A percentile compares a stretch with the other conserved stretches of the same genome.
Conservation (phyloP, 2,113 vertebrate genomes). For the Coptodon rendalli region DNA sequence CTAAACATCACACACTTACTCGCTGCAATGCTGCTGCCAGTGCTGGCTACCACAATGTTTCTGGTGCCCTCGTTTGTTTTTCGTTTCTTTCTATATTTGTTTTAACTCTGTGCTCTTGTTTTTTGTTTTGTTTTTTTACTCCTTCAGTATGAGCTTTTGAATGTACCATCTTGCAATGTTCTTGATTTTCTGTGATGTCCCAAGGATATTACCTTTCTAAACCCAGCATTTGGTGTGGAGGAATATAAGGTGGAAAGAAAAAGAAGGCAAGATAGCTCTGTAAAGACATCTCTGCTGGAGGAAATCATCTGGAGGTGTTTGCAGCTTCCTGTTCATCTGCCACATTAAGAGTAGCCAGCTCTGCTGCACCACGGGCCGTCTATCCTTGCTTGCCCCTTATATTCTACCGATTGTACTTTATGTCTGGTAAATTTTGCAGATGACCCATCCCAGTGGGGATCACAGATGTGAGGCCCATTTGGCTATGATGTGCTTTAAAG, state of each 20-base stretch:
- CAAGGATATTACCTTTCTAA: constrained; percentile 1
- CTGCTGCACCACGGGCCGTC: not conserved
- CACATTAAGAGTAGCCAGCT: not conserved
- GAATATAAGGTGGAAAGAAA: not conserved
- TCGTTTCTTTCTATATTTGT: not conserved
- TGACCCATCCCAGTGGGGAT: not conserved
- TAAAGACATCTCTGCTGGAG: not conserved
- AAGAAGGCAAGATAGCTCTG: not conserved
- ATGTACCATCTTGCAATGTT: not conserved
- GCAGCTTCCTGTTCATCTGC: not conserved
- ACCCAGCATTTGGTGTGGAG: not conserved
- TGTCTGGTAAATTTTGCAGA: not conserved
- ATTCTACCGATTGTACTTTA: not conserved
- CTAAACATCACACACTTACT: not conserved
- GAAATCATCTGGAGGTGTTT: not conserved
- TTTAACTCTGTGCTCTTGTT: not conserved
- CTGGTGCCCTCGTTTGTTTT: not conserved
- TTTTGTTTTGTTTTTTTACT: not conserved
- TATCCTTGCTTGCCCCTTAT: not conserved
- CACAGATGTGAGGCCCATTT: not conserved
- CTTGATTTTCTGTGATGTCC: not conserved
- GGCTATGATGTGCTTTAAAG: not conserved
- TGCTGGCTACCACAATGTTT: not conserved
- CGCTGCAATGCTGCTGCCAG: not conserved
- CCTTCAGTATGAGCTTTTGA: not conserved